phyloP scores from a whole-genome alignment of 2,888 invertebrate species.

The Drosophila phalerata region DNA sequence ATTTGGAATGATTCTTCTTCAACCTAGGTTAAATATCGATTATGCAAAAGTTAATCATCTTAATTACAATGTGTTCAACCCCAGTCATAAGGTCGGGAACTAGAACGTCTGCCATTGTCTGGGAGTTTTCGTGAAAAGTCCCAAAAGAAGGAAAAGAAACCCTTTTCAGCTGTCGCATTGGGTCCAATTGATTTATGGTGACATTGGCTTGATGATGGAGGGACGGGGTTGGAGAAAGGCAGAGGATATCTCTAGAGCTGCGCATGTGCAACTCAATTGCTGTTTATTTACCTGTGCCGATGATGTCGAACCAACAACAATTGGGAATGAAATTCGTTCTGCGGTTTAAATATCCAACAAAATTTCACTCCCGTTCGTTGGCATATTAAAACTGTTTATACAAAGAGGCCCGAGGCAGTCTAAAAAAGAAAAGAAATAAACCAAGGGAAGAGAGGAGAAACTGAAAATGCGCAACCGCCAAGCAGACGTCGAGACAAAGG shows the following conservation, averaged over 20 bases:
- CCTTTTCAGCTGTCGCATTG: conserved; percentile 83
- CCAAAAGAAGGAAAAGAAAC: conserved; percentile 55
- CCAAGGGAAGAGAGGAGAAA: conserved; percentile 42
- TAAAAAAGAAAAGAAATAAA: conserved; percentile 8
- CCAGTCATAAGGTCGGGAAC: conserved; percentile 23
- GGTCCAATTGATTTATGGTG: conserved; percentile 81
- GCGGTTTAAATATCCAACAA: conserved; percentile 77
- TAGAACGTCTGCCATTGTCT: conserved; percentile 39
- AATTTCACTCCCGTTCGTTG: conserved; percentile 73
- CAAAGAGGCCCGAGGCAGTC: conserved; percentile 22
- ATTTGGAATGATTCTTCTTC: background rate
- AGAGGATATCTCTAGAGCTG: conserved; percentile 32
- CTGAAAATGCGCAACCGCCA: conserved; percentile 52
- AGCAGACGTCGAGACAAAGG: conserved; percentile 53
- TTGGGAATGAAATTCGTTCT: conserved; percentile 66
- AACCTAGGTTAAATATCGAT: conserved; percentile 34
- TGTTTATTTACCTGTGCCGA: conserved; percentile 64
- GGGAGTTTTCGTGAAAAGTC: conserved; percentile 33
- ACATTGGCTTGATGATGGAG: conserved; percentile 17
- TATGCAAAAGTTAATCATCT: conserved; percentile 75
- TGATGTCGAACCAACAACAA: conserved; percentile 8
- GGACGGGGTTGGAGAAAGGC: background rate
- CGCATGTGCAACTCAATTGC: conserved; percentile 82
- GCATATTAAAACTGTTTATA: conserved; percentile 65
- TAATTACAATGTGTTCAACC: conserved; percentile 56